A percentile compares a stretch with the other conserved stretches of the same genome.
Evolutionary conservation across 2,888 invertebrate genomes (phyloP).

Genomic region (Calameuta pallipes): DNA sequence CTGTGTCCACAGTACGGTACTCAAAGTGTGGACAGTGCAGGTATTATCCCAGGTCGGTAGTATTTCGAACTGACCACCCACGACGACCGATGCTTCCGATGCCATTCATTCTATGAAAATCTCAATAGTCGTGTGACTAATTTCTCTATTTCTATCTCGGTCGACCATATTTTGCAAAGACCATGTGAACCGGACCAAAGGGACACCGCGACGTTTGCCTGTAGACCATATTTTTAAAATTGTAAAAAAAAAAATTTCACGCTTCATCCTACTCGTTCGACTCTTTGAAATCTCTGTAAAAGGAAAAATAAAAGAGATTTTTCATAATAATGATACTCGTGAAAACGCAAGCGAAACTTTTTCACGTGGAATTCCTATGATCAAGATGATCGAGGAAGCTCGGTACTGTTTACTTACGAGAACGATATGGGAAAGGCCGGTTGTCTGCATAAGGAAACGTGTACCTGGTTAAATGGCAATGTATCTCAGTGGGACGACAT

Average conservation of each 20-base stretch:
- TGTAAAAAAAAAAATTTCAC: neutral
- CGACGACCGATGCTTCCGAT: neutral
- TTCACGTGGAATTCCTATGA: neutral
- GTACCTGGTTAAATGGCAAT: conserved; percentile 20
- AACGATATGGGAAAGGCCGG: conserved; percentile 7
- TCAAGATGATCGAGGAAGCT: conserved; percentile 13
- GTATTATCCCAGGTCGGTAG: neutral
- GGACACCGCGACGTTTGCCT: neutral
- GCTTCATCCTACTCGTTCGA: neutral
- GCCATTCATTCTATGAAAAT: neutral
- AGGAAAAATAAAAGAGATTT: neutral
- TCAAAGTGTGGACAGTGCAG: neutral
- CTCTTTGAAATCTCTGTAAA: neutral
- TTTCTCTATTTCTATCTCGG: neutral
- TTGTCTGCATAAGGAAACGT: conserved; percentile 10
- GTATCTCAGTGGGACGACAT: conserved; percentile 50
- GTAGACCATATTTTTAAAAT: neutral
- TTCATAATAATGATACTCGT: neutral
- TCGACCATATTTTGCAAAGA: neutral
- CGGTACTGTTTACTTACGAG: neutral
- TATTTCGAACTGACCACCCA: neutral
- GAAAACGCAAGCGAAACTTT: neutral
- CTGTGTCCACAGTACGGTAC: neutral
- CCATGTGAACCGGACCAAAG: neutral
- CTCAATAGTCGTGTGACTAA: neutral